Conservation (phyloP, 2,113 vertebrate species). For the Cynoglossus semilaevis region DNA sequence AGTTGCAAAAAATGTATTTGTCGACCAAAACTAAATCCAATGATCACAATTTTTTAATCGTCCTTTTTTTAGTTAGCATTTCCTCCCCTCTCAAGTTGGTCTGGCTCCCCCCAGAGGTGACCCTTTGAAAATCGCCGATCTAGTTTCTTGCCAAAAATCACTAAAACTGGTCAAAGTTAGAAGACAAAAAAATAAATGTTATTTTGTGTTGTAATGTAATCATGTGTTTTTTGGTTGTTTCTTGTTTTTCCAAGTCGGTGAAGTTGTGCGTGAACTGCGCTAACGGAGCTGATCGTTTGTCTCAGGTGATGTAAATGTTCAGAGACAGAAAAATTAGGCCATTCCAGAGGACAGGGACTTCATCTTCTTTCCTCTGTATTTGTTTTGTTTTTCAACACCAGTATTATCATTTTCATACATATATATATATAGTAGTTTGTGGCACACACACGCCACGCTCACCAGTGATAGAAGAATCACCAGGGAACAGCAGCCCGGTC, state of each 20-base stretch:
- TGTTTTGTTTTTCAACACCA: constrained; percentile 73
- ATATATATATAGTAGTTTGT: constrained; percentile 73
- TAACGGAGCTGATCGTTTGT: constrained; percentile 46
- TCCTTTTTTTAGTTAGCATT: too few relatives aligned
- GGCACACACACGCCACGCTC: constrained; percentile 68
- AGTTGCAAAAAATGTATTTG: too few relatives aligned
- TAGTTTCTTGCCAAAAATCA: background rate
- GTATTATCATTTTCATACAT: constrained; percentile 72
- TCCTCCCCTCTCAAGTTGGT: too few relatives aligned
- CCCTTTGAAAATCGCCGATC: too few relatives aligned
- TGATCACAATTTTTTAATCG: too few relatives aligned
- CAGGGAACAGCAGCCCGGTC: constrained; percentile 62
- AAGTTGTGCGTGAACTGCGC: too few relatives aligned
- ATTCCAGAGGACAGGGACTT: constrained; percentile 61
- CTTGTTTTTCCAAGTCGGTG: too few relatives aligned
- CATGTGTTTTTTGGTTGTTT: too few relatives aligned
- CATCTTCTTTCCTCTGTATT: constrained; percentile 33
- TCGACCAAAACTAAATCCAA: too few relatives aligned
- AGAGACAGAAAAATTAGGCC: constrained; percentile 53
- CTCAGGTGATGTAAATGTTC: constrained; percentile 59
- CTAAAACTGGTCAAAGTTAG: background rate
- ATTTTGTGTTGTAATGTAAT: too few relatives aligned
- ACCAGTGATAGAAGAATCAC: constrained; percentile 66
- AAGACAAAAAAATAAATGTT: background rate
- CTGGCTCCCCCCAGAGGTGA: too few relatives aligned